Conservation (phyloP, 2,797 vertebrate genomes). For the Neosilurus hyrtlii region DNA sequence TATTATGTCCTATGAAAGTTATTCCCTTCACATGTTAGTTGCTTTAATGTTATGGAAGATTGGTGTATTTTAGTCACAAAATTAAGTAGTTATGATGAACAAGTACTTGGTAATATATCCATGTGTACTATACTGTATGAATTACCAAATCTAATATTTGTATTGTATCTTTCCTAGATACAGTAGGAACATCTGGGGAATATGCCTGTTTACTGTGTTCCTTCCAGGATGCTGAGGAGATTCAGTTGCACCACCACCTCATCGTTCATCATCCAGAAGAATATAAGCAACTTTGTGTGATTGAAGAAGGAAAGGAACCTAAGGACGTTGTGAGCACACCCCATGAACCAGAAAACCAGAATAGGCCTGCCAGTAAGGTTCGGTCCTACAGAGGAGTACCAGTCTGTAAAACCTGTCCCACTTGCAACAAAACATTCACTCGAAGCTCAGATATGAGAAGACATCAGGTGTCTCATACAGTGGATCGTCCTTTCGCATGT, state of each 20-base stretch:
- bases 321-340: background rate
- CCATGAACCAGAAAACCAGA: slow-evolving; percentile 18
- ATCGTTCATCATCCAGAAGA: slow-evolving; percentile 43
- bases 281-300: slow-evolving; percentile 16
- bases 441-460: slow-evolving; percentile 50
- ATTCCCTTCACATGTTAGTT: too few relatives aligned
- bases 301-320: slow-evolving; percentile 6
- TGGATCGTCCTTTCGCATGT: slow-evolving; percentile 38
- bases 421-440: slow-evolving; percentile 47
- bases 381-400: slow-evolving; percentile 20
- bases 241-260: slow-evolving; percentile 43
- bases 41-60: too few relatives aligned
- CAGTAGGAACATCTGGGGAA: background rate
- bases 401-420: slow-evolving; percentile 48
- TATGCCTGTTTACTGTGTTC: slow-evolving; percentile 44
- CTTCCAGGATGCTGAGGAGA: slow-evolving; percentile 34
- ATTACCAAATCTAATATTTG: background rate
- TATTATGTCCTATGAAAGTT: too few relatives aligned
- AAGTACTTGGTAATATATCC: background rate
- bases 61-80: background rate
- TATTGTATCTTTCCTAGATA: slow-evolving; percentile 17
- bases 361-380: background rate
- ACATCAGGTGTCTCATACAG: slow-evolving; percentile 46
- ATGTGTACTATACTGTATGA: background rate
- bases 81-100: background rate